These are phyloP conservation scores for Itoplectis maculator DNA, from an alignment of 2,888 invertebrate genomes.

Conservation along the genomic window DNA sequence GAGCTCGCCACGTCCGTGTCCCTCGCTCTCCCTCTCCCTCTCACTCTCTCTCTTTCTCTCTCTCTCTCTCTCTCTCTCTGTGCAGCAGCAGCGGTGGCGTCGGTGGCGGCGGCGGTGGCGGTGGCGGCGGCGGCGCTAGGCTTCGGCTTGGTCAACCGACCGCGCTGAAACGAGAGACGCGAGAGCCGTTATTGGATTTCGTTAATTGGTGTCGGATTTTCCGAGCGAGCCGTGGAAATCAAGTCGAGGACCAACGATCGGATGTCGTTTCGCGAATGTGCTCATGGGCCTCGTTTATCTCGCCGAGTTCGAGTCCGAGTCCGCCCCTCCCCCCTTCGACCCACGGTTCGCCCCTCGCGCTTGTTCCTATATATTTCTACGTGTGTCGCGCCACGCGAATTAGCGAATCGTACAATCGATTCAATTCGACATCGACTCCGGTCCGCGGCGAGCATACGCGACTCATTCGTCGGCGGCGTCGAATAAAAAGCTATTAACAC, in stretches of 20 bases:
- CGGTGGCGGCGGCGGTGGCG: not conserved
- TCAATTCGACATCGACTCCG: slow-evolving; percentile 51
- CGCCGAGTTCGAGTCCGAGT: slow-evolving; percentile 6
- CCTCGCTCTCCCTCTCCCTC: too few relatives aligned
- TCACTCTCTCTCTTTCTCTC: not conserved
- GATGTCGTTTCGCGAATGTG: slow-evolving; percentile 58
- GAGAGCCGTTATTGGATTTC: slow-evolving; percentile 66
- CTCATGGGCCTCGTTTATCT: slow-evolving; percentile 60
- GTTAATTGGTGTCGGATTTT: slow-evolving; percentile 67
- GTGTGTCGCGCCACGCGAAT: slow-evolving; percentile 38
- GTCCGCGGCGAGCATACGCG: not conserved
- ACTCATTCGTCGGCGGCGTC: slow-evolving; percentile 13
- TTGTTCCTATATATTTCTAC: slow-evolving; percentile 28
- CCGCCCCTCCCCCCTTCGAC: not conserved
- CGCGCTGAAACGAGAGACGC: slow-evolving; percentile 60
- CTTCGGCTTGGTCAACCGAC: slow-evolving; percentile 55
- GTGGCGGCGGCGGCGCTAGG: slow-evolving; percentile 1
- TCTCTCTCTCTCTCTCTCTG: not conserved
- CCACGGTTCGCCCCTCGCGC: slow-evolving; percentile 27
- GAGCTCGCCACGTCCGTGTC: slow-evolving; percentile 25
- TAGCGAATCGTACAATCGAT: slow-evolving; percentile 47
- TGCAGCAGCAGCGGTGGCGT: not conserved
- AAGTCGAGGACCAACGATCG: slow-evolving; percentile 62
- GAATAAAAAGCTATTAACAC: slow-evolving; percentile 19
- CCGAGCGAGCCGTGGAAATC: slow-evolving; percentile 62